These are phyloP conservation scores for Tetramorium bicarinatum DNA, from an alignment of 2,888 invertebrate genomes.

Conservation along the genomic window DNA sequence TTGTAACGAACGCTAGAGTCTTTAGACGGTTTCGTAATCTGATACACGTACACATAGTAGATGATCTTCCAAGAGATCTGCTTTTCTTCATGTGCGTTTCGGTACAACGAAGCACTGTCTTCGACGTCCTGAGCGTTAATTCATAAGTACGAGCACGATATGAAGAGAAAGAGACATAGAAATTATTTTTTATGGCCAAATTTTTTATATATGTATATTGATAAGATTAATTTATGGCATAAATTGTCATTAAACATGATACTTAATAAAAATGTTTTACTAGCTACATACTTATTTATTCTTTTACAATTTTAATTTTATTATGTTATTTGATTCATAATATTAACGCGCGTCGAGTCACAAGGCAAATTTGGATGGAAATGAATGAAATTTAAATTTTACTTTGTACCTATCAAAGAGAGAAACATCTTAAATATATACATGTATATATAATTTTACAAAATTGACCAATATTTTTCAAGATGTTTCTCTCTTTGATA, in stretches of 20 bases:
- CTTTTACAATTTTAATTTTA: background rate
- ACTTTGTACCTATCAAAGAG: background rate
- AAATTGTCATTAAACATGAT: background rate
- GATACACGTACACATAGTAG: slow-evolving; percentile 63
- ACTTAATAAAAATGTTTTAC: background rate
- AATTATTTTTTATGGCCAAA: slow-evolving; percentile 17
- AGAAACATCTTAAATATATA: too few relatives aligned
- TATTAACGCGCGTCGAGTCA: background rate
- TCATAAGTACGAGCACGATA: background rate
- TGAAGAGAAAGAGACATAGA: background rate
- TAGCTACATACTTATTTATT: background rate
- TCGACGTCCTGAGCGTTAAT: background rate
- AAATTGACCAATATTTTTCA: too few relatives aligned
- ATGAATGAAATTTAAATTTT: background rate
- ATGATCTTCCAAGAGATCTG: slow-evolving; percentile 73
- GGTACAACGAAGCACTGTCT: slow-evolving; percentile 70
- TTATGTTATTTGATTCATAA: background rate
- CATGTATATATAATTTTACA: too few relatives aligned
- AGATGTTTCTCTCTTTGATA: background rate
- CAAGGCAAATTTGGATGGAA: background rate
- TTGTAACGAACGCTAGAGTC: slow-evolving; percentile 56
- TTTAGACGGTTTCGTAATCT: slow-evolving; percentile 64
- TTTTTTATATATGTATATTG: background rate
- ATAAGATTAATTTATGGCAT: background rate
- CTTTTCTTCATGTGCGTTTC: slow-evolving; percentile 62